A percentile compares a stretch with the other conserved stretches of the same genome.
phyloP scores from a whole-genome alignment of 2,888 invertebrate species.

The Penaeus monodon region DNA sequence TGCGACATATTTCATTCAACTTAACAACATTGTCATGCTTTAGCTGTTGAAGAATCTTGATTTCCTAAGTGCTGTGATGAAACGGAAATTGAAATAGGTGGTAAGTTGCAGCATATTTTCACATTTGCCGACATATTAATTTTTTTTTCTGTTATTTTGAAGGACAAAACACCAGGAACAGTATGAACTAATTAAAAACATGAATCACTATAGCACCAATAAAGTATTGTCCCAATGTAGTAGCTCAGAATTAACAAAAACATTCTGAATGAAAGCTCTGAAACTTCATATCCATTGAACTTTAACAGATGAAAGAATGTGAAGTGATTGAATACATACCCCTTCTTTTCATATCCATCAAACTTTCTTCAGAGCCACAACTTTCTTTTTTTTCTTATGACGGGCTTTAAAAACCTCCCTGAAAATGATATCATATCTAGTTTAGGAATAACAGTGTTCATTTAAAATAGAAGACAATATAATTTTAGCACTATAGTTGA shows the following conservation, averaged over 20 bases:
- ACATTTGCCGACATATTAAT: too few species aligned
- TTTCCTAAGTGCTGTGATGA: constrained; percentile 98
- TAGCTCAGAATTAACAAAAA: too few species aligned
- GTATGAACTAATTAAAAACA: too few species aligned
- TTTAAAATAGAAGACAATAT: too few species aligned
- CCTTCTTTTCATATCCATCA: constrained; percentile 99
- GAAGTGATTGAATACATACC: constrained; percentile 68
- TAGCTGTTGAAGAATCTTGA: constrained; percentile 91
- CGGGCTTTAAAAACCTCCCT: constrained; percentile 98
- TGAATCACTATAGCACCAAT: too few species aligned
- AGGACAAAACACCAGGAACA: too few species aligned
- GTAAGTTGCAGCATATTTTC: neutral
- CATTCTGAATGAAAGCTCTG: too few species aligned
- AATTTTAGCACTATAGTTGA: too few species aligned
- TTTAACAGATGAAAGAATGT: neutral
- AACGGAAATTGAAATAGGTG: constrained; percentile 76
- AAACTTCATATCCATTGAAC: too few species aligned
- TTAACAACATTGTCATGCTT: constrained; percentile 98
- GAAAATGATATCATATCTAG: constrained; percentile 41
- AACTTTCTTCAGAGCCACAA: constrained; percentile 97
- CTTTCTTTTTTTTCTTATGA: constrained; percentile 83
- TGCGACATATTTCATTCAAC: constrained; percentile 95
- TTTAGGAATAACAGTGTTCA: neutral
- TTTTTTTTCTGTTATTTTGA: too few species aligned
- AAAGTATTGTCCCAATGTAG: too few species aligned